These are phyloP conservation scores for Atherinosoma microstoma DNA, from an alignment of 2,797 vertebrate species.

Conservation along the genomic window DNA sequence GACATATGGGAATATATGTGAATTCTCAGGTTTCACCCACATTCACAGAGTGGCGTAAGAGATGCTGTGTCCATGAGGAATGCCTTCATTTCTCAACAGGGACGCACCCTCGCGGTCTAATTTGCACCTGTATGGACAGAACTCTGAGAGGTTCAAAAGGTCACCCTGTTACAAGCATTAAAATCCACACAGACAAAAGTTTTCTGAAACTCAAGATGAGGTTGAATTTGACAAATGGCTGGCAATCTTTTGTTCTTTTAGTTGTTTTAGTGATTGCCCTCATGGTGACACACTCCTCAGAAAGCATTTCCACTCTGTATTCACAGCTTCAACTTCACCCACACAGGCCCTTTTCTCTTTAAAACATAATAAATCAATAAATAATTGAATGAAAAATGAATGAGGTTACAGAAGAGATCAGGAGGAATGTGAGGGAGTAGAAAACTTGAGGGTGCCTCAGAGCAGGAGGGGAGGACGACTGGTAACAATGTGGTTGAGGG, in stretches of 20 bases:
- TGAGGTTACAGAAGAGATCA: conserved; percentile 31
- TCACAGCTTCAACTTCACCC: conserved; percentile 34
- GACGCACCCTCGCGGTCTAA: conserved; percentile 50
- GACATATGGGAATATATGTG: conserved; percentile 48
- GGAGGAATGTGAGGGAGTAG: conserved; percentile 54
- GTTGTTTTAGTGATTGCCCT: conserved; percentile 12
- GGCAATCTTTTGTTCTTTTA: conserved; percentile 39
- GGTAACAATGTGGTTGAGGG: conserved; percentile 60
- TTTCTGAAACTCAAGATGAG: conserved; percentile 15
- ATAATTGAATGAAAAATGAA: conserved; percentile 56
- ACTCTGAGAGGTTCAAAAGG: conserved; percentile 44
- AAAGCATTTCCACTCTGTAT: conserved; percentile 26
- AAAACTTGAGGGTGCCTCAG: conserved; percentile 42
- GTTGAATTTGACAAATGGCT: conserved; percentile 26
- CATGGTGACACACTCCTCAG: conserved; percentile 22
- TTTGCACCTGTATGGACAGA: conserved; percentile 63
- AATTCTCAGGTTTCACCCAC: conserved; percentile 59
- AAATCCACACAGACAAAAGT: conserved; percentile 24
- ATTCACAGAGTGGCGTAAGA: conserved; percentile 48
- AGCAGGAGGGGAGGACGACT: conserved; percentile 46
- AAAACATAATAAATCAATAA: conserved; percentile 60
- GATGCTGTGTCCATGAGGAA: conserved; percentile 64
- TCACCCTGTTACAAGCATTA: conserved; percentile 38
- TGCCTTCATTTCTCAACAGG: conserved; percentile 56
- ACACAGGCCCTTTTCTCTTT: conserved; percentile 13